Evolutionary conservation across 35 echinoderm and acorn worm species (phyloP), one percentile per base, ranked within the genome.

Genomic region (Amphiura filiformis): DNA sequence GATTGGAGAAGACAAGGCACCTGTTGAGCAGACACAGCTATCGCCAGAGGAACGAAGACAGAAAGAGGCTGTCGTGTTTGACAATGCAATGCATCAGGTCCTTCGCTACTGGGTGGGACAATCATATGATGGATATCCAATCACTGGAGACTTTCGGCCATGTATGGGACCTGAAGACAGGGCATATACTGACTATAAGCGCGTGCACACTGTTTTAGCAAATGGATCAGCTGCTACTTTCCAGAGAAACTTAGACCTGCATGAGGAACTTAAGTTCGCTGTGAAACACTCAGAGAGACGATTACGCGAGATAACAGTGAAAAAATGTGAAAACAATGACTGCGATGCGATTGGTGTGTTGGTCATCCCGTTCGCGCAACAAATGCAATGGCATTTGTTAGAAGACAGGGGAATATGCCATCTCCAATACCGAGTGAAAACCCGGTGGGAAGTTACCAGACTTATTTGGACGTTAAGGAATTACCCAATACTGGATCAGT

Each of bases 61-160:
- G 92, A 93, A 86, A 81, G 86, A 28, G 52, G 76, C 0, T 93
- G 83, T n/a, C n/a, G 23, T 42, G 0, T 23, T 93, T 56, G 80
- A 86, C 52, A 81, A 39, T 18, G 89, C 89, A 7, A 86, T 91
- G 64, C 57, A 75, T 36, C 70, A 15, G 0, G 26, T 91, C 13
- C 34, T 64, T 32, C 85, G 80, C 44, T 64, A 64, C 34, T 87
- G 85, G 85, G 33, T 86, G 23, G 83, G 76, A 13, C 38, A 65
- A 14, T 13, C 26, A 11, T 91, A 77, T 41, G 83, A 91, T 70
- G 76, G 83, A 1, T 41, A 78, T 81, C 42, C 31, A 30, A 86
- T 91, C 38, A 75, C 32, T 26, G 34, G 38, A n/a, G 38, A 35
- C 7, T 44, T 35, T 32, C 82, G n/a, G 14, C 47, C 81, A 15